A percentile compares a stretch with the other conserved stretches of the same genome.
These are phyloP conservation scores for Loris lydekkerianus DNA, from an alignment of 2,797 vertebrate genomes.

Conservation along the genomic window DNA sequence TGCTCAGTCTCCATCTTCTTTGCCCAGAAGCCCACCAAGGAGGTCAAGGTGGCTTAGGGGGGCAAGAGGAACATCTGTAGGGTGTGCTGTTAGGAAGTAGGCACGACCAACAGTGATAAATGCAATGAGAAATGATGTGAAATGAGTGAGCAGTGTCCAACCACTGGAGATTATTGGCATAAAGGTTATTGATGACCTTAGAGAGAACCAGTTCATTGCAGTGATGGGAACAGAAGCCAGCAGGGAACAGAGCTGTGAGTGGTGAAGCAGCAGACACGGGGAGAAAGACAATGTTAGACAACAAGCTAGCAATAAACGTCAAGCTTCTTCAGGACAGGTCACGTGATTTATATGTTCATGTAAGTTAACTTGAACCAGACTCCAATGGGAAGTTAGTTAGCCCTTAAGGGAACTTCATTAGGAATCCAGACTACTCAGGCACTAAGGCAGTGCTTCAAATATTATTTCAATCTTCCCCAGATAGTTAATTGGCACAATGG, in stretches of 20 bases:
- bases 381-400: neutral
- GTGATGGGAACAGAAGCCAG: neutral
- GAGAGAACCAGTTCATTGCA: neutral
- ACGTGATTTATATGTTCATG: neutral
- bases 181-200: neutral
- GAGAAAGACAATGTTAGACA: neutral
- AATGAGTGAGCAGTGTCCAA: neutral
- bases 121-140: neutral
- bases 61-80: slow-evolving; percentile 14
- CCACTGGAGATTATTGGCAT: neutral
- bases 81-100: neutral
- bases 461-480: neutral
- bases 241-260: neutral
- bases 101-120: neutral
- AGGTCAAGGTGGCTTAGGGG: neutral
- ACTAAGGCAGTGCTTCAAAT: slow-evolving; percentile 34
- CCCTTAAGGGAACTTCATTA: slow-evolving; percentile 31
- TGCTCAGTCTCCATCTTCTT: neutral
- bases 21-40: neutral
- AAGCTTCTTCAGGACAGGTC: slow-evolving; percentile 2
- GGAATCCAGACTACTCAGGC: slow-evolving; percentile 25
- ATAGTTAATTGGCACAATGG: slow-evolving; percentile 23
- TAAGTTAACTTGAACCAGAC: slow-evolving; percentile 43
- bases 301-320: neutral
- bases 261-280: neutral